Evolutionary conservation across 2,888 invertebrate species (phyloP).

Genomic region (Lingula anatina): DNA sequence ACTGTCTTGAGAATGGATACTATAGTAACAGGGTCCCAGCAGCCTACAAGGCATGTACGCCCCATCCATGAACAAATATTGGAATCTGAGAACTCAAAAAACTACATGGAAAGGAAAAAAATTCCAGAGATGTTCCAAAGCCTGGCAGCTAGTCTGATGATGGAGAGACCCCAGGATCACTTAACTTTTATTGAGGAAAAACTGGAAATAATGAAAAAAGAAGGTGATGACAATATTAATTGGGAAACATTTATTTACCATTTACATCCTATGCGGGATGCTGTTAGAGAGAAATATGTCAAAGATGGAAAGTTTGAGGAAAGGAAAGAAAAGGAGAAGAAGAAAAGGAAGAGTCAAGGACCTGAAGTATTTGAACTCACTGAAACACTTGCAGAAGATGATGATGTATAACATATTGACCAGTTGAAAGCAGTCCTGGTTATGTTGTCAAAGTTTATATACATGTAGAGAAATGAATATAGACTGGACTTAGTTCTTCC

Average conservation of each 20-base stretch:
- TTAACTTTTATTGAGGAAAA: constrained; percentile 38
- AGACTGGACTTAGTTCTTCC: too few species aligned
- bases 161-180: constrained; percentile 46
- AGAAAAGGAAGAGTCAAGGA: not conserved
- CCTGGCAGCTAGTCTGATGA: constrained; percentile 41
- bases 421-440: too few species aligned
- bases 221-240: constrained; percentile 42
- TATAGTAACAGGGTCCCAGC: too few species aligned
- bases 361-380: constrained; percentile 9
- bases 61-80: too few species aligned
- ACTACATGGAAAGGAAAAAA: constrained; percentile 33
- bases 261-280: constrained; percentile 41
- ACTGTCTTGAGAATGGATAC: too few species aligned
- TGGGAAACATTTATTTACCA: constrained; percentile 47
- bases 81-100: constrained; percentile 28
- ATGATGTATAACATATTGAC: too few species aligned
- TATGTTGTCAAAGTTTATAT: too few species aligned
- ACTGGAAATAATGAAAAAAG: constrained; percentile 35
- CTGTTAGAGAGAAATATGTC: constrained; percentile 23
- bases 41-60: too few species aligned
- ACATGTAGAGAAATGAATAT: too few species aligned
- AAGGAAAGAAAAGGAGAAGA: constrained; percentile 15
- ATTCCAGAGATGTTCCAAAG: constrained; percentile 49
- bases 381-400: not conserved
- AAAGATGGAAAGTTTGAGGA: constrained; percentile 34